Evolutionary conservation across 2,113 vertebrate species (phyloP).

Genomic region (Pipra filicauda): DNA sequence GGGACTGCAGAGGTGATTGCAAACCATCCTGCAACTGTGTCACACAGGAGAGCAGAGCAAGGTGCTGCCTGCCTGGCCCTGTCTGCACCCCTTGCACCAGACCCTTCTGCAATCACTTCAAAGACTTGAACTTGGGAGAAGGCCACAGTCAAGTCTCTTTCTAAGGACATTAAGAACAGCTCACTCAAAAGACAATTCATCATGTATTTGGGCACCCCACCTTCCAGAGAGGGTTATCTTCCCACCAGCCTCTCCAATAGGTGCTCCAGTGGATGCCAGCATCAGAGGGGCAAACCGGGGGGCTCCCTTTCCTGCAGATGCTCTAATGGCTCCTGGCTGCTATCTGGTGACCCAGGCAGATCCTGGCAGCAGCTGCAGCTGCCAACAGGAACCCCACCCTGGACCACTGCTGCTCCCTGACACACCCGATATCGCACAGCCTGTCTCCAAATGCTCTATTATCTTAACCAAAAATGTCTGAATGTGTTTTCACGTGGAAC

Average conservation of each 20-base stretch:
- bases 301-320: neutral
- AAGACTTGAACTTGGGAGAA: neutral
- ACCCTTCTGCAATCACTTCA: neutral
- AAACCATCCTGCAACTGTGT: accelerated
- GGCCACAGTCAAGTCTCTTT: neutral
- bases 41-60: accelerated
- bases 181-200: neutral
- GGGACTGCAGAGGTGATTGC: neutral
- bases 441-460: neutral
- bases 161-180: neutral
- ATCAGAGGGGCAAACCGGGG: accelerated
- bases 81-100: neutral
- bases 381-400: neutral
- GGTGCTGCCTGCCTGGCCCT: neutral
- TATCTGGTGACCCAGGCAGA: constrained; percentile 4
- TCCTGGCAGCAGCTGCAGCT: accelerated
- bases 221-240: neutral
- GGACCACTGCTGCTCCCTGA: neutral
- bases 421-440: accelerated
- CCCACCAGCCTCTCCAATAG: neutral
- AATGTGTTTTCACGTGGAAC: neutral
- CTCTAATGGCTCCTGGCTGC: neutral
- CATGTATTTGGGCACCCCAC: accelerated
- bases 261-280: neutral
- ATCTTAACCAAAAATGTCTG: neutral